These are phyloP conservation scores for Felis chaus DNA, from an alignment of 2,113 vertebrate genomes.

Conservation along the genomic window DNA sequence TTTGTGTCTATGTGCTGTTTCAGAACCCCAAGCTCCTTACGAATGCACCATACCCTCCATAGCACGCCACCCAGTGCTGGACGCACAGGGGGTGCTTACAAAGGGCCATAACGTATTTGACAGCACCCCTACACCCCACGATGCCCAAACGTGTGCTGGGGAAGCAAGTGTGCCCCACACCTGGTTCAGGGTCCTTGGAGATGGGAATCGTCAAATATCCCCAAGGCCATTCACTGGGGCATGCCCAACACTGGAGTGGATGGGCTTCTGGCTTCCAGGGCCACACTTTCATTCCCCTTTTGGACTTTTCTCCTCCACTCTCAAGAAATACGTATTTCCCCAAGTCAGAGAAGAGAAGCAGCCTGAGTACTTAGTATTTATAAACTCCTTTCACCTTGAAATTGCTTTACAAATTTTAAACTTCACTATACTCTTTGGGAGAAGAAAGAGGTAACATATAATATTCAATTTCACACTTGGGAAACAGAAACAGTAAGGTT, in stretches of 20 bases:
- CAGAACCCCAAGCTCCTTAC: not conserved
- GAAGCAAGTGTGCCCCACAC: not conserved
- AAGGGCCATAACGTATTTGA: not conserved
- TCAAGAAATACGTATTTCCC: not conserved
- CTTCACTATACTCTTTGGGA: conserved; percentile 24
- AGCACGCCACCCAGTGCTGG: not conserved
- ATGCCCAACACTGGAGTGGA: accelerated
- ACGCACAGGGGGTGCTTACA: not conserved
- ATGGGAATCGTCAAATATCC: not conserved
- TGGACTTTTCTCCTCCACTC: not conserved
- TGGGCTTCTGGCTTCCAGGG: not conserved
- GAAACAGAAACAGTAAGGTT: conserved; percentile 44
- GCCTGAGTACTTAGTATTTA: not conserved
- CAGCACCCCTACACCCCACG: not conserved
- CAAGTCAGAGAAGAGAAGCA: not conserved
- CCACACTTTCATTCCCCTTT: too few relatives aligned
- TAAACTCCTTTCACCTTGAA: conserved; percentile 45
- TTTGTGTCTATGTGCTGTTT: not conserved
- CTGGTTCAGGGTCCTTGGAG: not conserved
- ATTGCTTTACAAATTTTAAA: conserved; percentile 33
- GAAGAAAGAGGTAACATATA: conserved; percentile 35
- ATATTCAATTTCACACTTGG: conserved; percentile 61
- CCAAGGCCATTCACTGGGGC: not conserved
- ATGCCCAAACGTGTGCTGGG: accelerated
- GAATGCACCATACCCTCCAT: accelerated